These are phyloP conservation scores for Cydia strobilella DNA, from an alignment of 1,140 invertebrate species.

Conservation along the genomic window DNA sequence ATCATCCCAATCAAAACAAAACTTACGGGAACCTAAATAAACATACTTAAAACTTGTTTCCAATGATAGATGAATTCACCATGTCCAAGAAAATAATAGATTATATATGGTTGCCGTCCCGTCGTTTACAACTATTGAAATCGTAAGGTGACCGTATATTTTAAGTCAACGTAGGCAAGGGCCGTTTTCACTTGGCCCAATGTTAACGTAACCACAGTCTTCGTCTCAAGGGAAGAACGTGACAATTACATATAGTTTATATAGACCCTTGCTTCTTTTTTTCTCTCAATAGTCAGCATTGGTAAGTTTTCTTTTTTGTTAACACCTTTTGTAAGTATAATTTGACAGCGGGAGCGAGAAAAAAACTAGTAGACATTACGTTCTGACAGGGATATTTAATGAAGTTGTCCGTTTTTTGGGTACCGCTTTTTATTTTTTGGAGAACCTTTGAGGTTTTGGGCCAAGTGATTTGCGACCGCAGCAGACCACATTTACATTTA, in stretches of 20 bases:
- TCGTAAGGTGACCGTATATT: not conserved
- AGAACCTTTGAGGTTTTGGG: conserved; percentile 1
- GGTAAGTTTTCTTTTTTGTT: conserved; percentile 71
- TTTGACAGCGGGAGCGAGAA: conserved; percentile 77
- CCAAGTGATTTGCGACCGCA: not conserved
- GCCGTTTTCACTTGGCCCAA: not conserved
- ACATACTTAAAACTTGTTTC: conserved; percentile 1
- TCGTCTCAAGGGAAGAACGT: not conserved
- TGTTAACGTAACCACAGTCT: not conserved
- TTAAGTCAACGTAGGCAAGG: not conserved
- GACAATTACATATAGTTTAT: not conserved
- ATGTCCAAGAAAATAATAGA: conserved; percentile 2
- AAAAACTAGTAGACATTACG: conserved; percentile 74
- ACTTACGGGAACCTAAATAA: conserved; percentile 1
- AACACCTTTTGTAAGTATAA: conserved; percentile 79
- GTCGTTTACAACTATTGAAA: not conserved
- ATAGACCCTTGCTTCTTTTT: not conserved
- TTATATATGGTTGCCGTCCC: not conserved
- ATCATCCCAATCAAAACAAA: not conserved
- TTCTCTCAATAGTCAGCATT: conserved; percentile 30
- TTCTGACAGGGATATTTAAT: conserved; percentile 79
- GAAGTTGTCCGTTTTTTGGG: conserved; percentile 72
- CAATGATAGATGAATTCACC: conserved; percentile 13
- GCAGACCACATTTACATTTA: not conserved
- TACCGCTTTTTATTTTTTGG: not conserved